Base-by-base conservation (phyloP, 1,140 invertebrate genomes). In the Drosophila sturtevanti region DNA sequence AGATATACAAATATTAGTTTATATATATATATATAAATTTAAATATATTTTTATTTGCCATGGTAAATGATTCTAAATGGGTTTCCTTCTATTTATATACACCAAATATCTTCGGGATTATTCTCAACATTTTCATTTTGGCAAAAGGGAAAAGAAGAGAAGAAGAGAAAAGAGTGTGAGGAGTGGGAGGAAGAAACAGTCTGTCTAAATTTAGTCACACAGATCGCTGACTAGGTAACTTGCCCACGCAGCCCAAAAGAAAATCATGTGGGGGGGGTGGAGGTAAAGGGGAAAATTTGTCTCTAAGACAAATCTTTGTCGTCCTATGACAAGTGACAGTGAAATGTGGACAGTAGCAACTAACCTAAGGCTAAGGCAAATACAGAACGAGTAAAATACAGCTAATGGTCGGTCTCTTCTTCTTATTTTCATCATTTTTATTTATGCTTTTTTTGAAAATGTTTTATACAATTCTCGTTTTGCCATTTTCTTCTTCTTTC, bases 191-290 rank as follows among this genome's bases (percentile, higher is more conserved):
- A 10, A 9, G 18, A 21, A 75, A 63, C 72, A 48, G 72, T n/a
- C 48, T 52, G 58, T 38, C 55, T 76, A 76, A 68, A 76, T 76
- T 76, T 76, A 76, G 72, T 24, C 51, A 58, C 51, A 58, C 41
- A 31, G 59, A 61, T 41, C 59, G 22, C 59, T 61, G 35, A 27
- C 59, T 61, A 27, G 59, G 22, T 61, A 11, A 35, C 7, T 56
- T 56, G 54, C 54, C 54, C 54, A 56, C 54, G 54, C 54, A 56
- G 54, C 44, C 9, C 2, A 31, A 31, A 56, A 18, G 16, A 14
- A 48, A 48, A 18, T 48, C 16, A 16, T 2, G 16, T 7, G 16
- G 16, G 18, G 4, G 11, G 21, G 9, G 18, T 3, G 4, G 7
- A 48, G 14, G 12, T 16, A 18, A 18, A 9, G 1, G n/a, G 0